Conservation (phyloP, 2,888 invertebrate species). For the Flexamia atlantica region DNA sequence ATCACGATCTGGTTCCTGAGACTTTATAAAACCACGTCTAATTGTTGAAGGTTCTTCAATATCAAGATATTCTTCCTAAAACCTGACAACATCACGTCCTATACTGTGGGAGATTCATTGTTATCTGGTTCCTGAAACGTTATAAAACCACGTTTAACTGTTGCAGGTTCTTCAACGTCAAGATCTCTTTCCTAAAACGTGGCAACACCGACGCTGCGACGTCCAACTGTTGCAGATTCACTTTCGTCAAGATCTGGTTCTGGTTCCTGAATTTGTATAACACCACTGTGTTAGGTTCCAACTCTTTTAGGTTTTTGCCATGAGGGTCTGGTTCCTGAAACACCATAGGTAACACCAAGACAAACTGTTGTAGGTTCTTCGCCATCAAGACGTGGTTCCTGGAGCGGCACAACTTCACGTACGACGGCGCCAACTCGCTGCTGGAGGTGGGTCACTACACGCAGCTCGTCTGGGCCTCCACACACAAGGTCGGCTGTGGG, state of each 20-base stretch:
- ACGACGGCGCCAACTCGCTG: slow-evolving; percentile 80
- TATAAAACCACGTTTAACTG: slow-evolving; percentile 79
- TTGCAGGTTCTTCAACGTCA: too few relatives aligned
- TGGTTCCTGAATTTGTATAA: slow-evolving; percentile 88
- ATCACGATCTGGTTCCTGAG: slow-evolving; percentile 89
- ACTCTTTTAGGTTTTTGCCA: too few relatives aligned
- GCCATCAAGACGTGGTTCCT: slow-evolving; percentile 88
- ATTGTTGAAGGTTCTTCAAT: slow-evolving; percentile 83
- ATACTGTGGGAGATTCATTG: too few relatives aligned
- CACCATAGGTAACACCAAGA: too few relatives aligned
- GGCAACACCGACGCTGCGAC: slow-evolving; percentile 75
- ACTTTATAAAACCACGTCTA: slow-evolving; percentile 82
- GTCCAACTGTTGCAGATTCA: slow-evolving; percentile 81
- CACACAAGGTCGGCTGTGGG: slow-evolving; percentile 87
- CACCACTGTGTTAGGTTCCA: slow-evolving; percentile 77
- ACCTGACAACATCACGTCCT: slow-evolving; percentile 82
- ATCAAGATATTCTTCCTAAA: slow-evolving; percentile 88
- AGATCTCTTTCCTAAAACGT: too few relatives aligned
- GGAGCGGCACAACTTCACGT: slow-evolving; percentile 86
- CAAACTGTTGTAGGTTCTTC: slow-evolving; percentile 80
- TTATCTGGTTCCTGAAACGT: slow-evolving; percentile 88
- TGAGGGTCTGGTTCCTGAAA: too few relatives aligned
- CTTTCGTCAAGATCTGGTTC: slow-evolving; percentile 88
- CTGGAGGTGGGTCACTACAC: slow-evolving; percentile 87
- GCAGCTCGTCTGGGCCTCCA: slow-evolving; percentile 90